Base-by-base conservation (phyloP, 2,888 invertebrate genomes). In the Trissonchulus latispiculum region DNA sequence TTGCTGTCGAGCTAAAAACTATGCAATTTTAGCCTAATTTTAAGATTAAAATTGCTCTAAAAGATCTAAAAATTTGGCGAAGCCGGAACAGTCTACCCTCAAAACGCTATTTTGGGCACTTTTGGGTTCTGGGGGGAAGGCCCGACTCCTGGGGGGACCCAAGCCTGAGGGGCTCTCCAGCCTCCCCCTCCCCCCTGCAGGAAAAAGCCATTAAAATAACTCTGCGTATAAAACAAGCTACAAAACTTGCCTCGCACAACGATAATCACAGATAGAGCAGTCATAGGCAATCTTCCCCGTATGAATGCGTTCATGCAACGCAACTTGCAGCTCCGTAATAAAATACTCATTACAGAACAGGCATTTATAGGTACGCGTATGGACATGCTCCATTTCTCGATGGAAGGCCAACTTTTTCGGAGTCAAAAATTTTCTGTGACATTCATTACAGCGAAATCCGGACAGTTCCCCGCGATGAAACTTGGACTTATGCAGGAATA, bases 261-360 rank as follows among this genome's bases (percentile, higher is more conserved):
- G 76, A 69, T 75, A 79, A 72, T 79, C 80, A 73, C 80, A 80
- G 64, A 80, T 76, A 66, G 77, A 78, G 75, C 82, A 82, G 74
- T 82, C 82, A 71, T 80, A 82, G 71, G 79, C 79, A 48, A 82
- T 79, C 73, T 82, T 82, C 72, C 82, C 82, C n/a, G 82, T 82
- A 74, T 82, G 82, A 62, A 83, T 77, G 29, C 82, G 77, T 72
- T 82, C 82, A 72, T 82, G 82, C n/a, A 81, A 79, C 3, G 80
- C 78, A 18, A 80, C 78, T 78, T 73, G 75, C 61, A 74, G 72
- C 70, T 82, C 82, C 18, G 78, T 78, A 68, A 80, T 80, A 77
- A 82, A 82, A 31, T 80, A 74, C 37, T 82, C 82, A 23, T 81
- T 80, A 75, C 82, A 82, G 75, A 82, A 82, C 74, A 83, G 82